Evolutionary conservation across 2,888 invertebrate species (phyloP).

Genomic region (Netelia melanura): DNA sequence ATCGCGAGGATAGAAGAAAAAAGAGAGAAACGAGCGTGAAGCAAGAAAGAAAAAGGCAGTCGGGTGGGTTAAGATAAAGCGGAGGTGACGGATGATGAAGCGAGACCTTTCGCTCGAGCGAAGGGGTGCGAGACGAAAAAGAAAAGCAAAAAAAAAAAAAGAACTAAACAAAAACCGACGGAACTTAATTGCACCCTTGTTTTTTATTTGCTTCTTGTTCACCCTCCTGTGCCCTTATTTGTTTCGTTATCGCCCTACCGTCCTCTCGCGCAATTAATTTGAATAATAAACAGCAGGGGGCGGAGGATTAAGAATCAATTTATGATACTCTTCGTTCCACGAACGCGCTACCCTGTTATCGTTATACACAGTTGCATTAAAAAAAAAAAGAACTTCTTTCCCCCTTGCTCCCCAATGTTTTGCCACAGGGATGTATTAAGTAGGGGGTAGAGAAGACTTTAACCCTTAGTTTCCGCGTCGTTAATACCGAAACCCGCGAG

Average conservation of each 20-base stretch:
- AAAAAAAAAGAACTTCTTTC: no score
- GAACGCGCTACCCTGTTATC: constrained; percentile 17
- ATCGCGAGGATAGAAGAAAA: constrained; percentile 42
- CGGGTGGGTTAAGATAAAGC: constrained; percentile 1
- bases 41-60: constrained; percentile 30
- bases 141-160: constrained; percentile 16
- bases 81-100: constrained; percentile 27
- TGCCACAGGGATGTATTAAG: constrained; percentile 1
- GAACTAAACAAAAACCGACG: constrained; percentile 11
- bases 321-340: constrained; percentile 8
- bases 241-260: constrained; percentile 26
- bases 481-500: constrained; percentile 31
- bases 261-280: constrained; percentile 40
- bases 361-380: constrained; percentile 12
- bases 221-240: constrained; percentile 25
- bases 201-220: neutral
- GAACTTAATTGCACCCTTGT: constrained; percentile 44
- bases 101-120: constrained; percentile 46
- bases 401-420: neutral
- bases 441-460: constrained; percentile 26
- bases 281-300: constrained; percentile 1
- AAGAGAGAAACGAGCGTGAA: constrained; percentile 46
- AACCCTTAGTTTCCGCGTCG: constrained; percentile 47
- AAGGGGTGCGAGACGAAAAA: constrained; percentile 59
- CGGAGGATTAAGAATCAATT: constrained; percentile 57